Base-by-base conservation (phyloP, 2,888 invertebrate species). In the Sarcophaga variegata region DNA sequence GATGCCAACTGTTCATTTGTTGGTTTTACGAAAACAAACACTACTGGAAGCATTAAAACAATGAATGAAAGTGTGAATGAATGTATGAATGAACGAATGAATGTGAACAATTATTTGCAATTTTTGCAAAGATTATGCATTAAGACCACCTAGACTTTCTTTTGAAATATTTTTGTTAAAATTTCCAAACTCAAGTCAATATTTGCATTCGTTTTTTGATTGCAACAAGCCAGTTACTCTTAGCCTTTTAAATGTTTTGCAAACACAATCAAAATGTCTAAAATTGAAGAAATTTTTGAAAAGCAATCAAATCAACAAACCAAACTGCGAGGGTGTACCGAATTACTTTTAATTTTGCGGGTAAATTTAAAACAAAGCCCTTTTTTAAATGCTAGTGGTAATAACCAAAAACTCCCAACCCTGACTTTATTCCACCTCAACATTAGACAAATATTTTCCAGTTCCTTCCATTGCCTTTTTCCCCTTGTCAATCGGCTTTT, bases 1-100 rank as follows among this genome's bases (percentile, higher is more conserved):
- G 70, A 37, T 22, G 17, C 17, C 84, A 76, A 67, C 84, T 81
- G 84, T 81, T 85, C 80, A 49, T 76, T 85, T 85, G 76, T 85
- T 60, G 14, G 8, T 27, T 3, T 27, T 8, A 37, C 1, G 10
- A 37, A 17, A 37, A 62, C 20, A 62, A 66, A 37, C 27, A 37
- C 25, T n/a, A 37, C 54, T 54, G 14, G 11, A 60, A 47, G 12
- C 25, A 75, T 37, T 37, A 37, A 37, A 37, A 2, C 37, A 45
- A 20, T 45, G 5, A 64, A 60, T 71, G 20, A 59, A 62, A 45
- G 10, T 47, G 49, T 27, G 25, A 59, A 54, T 76, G 63, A 70
- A 70, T 6, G 3, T 22, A 45, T 60, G 63, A 49, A 70, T 69
- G 5, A 60, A 60, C 27, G n/a, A 47, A 59, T 77, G 64, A 71